A percentile compares a stretch with the other conserved stretches of the same genome.
Evolutionary conservation across 2,113 vertebrate species (phyloP).

Genomic region (Protobothrops flavoviridis): DNA sequence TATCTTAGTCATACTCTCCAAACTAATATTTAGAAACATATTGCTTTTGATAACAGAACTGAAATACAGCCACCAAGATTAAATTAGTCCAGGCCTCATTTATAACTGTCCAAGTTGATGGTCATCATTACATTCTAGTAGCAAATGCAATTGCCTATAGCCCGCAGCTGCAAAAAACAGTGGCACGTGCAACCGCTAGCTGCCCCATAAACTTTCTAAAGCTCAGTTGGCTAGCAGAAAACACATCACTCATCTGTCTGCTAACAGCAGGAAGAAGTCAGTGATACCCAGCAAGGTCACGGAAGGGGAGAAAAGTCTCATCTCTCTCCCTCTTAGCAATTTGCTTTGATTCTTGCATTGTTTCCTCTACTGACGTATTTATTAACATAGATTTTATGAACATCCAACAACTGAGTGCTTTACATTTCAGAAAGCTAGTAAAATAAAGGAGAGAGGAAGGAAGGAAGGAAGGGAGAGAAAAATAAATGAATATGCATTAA

Average conservation of each 20-base stretch:
- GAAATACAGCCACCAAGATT: neutral
- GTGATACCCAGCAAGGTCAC: neutral
- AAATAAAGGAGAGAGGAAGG: neutral
- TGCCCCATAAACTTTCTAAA: neutral
- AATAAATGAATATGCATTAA: neutral
- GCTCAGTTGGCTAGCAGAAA: neutral
- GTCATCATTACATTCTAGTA: neutral
- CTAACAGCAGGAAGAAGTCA: neutral
- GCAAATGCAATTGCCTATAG: neutral
- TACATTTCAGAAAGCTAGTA: neutral
- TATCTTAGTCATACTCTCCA: neutral
- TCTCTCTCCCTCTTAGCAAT: neutral
- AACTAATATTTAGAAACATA: neutral
- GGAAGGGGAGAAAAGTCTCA: neutral
- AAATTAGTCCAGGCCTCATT: neutral
- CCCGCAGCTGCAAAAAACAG: neutral
- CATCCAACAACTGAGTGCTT: neutral
- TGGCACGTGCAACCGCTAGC: neutral
- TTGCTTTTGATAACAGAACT: neutral
- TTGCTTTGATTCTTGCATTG: neutral
- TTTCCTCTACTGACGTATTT: neutral
- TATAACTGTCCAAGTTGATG: neutral
- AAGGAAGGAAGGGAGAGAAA: neutral
- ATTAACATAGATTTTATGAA: neutral
- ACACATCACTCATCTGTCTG: neutral